Base-by-base conservation (phyloP, 2,888 invertebrate species). In the Helicoverpa assulta region DNA sequence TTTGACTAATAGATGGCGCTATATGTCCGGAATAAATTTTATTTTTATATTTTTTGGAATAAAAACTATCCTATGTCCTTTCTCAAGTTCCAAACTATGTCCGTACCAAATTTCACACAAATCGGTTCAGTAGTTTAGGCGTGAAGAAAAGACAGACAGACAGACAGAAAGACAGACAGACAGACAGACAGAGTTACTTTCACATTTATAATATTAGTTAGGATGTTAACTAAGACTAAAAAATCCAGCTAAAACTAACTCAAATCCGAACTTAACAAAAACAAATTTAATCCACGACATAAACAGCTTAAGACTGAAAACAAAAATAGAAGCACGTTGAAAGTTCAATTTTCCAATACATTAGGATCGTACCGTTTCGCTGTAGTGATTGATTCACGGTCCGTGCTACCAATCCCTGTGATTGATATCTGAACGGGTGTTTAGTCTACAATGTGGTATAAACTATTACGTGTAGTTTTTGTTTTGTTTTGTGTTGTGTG, bases 271-370 rank as follows among this genome's bases (percentile, higher is more conserved):
- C 40, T 18, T 19, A 14, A 67, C 40, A 60, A 70, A 72, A 67
- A 61, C 47, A 65, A 68, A 62, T 29, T 19, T 29, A 62, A 60
- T 33, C 29, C 14, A 70, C 50, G 52, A 66, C 72, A 64, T 61
- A 57, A 68, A 73, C 67, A 51, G 60, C 60, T 73, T 52, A 59
- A 67, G 62, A 66, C 66, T 58, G 55, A 62, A 69, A 78, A 69
- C 65, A 67, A 78, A 82, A 78, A 82, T 76, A 80, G 68, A 63
- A 77, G 68, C 69, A 70, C 70, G 70, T 74, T 73, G 76, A 81
- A 77, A 85, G 88, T 91, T 88, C 92, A 93, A 93, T 93, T 93
- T 93, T 92, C 92, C 92, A 87, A 90, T 90, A 92, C 90, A 92
- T 93, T 93, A 92, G 88, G 85, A 83, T 77, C 80, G 84, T 80